Percentiles rank a stretch among this genome's conserved stretches.
Evolutionary conservation across 1,140 invertebrate genomes (phyloP).

Genomic region (Drosophila persimilis): DNA sequence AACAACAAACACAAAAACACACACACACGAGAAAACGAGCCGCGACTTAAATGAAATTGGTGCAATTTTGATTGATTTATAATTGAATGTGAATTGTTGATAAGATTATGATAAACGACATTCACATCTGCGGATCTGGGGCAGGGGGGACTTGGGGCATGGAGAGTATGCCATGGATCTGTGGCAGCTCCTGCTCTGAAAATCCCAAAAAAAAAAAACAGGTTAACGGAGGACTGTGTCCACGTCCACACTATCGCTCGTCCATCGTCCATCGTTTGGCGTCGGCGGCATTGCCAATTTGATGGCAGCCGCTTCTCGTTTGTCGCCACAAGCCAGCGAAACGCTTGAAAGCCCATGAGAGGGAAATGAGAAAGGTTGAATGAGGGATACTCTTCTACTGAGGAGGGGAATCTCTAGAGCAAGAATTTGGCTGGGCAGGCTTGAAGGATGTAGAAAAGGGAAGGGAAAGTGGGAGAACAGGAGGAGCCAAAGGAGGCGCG

Average conservation of each 20-base stretch:
- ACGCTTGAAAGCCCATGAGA: slow-evolving; percentile 4
- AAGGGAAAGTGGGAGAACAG: no score
- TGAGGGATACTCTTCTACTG: no score
- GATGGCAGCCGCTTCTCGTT: slow-evolving; percentile 23
- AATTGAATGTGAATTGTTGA: slow-evolving; percentile 82
- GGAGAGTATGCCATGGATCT: slow-evolving; percentile 4
- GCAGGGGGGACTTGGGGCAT: background rate
- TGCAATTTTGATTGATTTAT: slow-evolving; percentile 82
- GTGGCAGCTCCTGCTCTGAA: background rate
- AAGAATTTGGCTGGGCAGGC: no score
- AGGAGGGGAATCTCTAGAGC: no score
- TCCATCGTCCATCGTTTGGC: slow-evolving; percentile 48
- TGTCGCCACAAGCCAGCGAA: slow-evolving; percentile 22
- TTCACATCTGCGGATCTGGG: slow-evolving; percentile 49
- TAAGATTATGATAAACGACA: slow-evolving; percentile 82
- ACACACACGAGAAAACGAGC: slow-evolving; percentile 17
- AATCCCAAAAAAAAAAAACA: slow-evolving; percentile 56
- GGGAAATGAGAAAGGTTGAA: no score
- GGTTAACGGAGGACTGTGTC: slow-evolving; percentile 42
- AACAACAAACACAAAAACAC: slow-evolving; percentile 43
- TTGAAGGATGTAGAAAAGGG: no score
- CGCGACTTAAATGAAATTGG: slow-evolving; percentile 73
- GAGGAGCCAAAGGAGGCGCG: no score
- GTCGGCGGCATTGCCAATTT: slow-evolving; percentile 74
- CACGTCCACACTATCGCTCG: slow-evolving; percentile 34